Percentiles rank a stretch among this genome's conserved stretches.
phyloP scores from a whole-genome alignment of 2,797 vertebrate species.

The Amblyopsis hoosieri region DNA sequence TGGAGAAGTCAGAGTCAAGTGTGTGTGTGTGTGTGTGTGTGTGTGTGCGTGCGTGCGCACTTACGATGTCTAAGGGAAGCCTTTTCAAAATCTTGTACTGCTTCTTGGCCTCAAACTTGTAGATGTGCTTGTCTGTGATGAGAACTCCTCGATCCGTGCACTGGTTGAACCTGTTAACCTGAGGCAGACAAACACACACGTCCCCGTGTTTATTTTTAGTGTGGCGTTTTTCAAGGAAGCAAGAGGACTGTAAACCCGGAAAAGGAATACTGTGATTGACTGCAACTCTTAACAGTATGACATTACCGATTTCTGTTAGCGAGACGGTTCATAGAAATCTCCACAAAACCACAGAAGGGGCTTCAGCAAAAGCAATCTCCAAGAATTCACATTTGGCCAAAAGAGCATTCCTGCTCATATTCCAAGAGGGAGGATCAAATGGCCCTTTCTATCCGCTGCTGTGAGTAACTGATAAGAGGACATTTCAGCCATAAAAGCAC shows the following conservation, averaged over 20 bases:
- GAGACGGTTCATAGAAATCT: too few species aligned
- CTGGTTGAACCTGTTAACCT: constrained; percentile 89
- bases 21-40: constrained; percentile 2
- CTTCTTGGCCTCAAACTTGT: constrained; percentile 87
- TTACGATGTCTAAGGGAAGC: constrained; percentile 82
- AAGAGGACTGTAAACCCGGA: too few species aligned
- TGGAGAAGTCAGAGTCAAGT: not conserved
- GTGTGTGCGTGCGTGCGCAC: constrained; percentile 45
- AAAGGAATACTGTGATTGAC: not conserved
- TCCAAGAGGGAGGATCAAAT: not conserved
- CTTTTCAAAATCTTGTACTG: constrained; percentile 85
- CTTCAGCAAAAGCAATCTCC: too few species aligned
- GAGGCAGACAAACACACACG: constrained; percentile 5
- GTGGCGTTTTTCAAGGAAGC: too few species aligned
- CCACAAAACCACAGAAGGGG: too few species aligned
- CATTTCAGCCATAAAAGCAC: constrained; percentile 29
- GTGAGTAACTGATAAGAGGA: constrained; percentile 27
- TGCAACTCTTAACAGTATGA: too few species aligned
- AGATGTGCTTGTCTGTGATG: constrained; percentile 86
- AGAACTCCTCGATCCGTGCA: constrained; percentile 86
- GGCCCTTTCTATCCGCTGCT: constrained; percentile 25
- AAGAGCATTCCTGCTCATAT: too few species aligned
- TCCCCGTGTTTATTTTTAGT: too few species aligned
- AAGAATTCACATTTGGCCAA: too few species aligned
- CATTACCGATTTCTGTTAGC: too few species aligned